phyloP scores from a whole-genome alignment of 2,797 vertebrate genomes.

The Morus bassanus region DNA sequence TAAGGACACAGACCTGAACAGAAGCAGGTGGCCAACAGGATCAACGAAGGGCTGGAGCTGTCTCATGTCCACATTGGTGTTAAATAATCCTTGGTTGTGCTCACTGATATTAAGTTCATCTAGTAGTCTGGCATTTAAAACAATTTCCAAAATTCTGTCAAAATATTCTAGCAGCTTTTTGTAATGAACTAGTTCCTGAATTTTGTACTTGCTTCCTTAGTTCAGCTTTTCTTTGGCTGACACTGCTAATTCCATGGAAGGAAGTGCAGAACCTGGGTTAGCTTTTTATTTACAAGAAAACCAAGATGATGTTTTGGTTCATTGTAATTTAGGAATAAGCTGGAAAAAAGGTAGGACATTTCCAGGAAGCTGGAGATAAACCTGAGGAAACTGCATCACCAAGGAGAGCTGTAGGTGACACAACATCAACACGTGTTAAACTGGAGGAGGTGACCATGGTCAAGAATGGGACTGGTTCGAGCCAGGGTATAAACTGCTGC shows the following conservation, averaged over 20 bases:
- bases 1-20: background rate
- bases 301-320: background rate
- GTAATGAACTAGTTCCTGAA: background rate
- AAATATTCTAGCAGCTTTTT: background rate
- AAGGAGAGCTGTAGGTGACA: background rate
- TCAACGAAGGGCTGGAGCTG: background rate
- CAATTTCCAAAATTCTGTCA: background rate
- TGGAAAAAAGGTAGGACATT: background rate
- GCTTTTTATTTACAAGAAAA: background rate
- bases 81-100: background rate
- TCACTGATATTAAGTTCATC: background rate
- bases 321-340: background rate
- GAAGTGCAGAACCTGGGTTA: background rate
- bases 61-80: background rate
- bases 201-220: background rate
- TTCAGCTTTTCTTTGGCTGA: background rate
- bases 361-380: background rate
- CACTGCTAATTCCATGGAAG: background rate
- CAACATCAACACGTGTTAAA: background rate
- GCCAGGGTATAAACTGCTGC: background rate
- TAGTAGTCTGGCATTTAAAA: background rate
- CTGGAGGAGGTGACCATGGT: background rate
- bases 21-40: background rate
- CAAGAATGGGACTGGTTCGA: background rate
- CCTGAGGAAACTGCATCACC: background rate